A percentile compares a stretch with the other conserved stretches of the same genome.
These are phyloP conservation scores for Antechinus stuartii DNA, from an alignment of 2,113 vertebrate species.

Conservation along the genomic window DNA sequence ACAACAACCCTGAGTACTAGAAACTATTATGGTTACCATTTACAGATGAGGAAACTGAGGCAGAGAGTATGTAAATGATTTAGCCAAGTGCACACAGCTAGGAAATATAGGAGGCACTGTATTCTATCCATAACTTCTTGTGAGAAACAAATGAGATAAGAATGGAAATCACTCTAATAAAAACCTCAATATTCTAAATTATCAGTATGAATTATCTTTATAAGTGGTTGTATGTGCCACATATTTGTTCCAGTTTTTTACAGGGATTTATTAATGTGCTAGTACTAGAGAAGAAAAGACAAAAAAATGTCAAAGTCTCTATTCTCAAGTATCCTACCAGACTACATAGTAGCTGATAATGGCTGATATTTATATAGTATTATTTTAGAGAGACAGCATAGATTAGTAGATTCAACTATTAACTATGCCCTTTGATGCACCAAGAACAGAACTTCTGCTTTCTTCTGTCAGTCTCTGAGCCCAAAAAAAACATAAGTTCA, in stretches of 20 bases:
- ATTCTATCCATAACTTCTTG: neutral
- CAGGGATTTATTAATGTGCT: neutral
- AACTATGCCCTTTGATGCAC: neutral
- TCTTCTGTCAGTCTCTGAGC: neutral
- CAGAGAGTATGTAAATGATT: neutral
- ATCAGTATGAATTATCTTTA: neutral
- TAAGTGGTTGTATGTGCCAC: neutral
- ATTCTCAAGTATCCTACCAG: neutral
- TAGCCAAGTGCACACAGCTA: neutral
- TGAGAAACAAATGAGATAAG: neutral
- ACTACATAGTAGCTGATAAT: neutral
- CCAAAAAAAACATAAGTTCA: neutral
- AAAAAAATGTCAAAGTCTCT: neutral
- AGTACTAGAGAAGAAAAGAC: neutral
- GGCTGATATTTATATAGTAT: neutral
- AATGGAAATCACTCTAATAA: neutral
- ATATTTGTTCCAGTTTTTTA: neutral
- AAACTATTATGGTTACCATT: neutral
- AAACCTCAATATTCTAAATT: neutral
- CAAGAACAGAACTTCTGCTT: neutral
- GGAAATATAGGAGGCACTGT: neutral
- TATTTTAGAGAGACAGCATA: neutral
- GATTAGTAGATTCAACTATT: neutral
- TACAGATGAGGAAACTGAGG: neutral
- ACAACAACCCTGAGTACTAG: neutral